Percentiles rank a stretch among this genome's conserved stretches.
These are phyloP conservation scores for Parelbella ahira DNA, from an alignment of 2,888 invertebrate species.

Conservation along the genomic window DNA sequence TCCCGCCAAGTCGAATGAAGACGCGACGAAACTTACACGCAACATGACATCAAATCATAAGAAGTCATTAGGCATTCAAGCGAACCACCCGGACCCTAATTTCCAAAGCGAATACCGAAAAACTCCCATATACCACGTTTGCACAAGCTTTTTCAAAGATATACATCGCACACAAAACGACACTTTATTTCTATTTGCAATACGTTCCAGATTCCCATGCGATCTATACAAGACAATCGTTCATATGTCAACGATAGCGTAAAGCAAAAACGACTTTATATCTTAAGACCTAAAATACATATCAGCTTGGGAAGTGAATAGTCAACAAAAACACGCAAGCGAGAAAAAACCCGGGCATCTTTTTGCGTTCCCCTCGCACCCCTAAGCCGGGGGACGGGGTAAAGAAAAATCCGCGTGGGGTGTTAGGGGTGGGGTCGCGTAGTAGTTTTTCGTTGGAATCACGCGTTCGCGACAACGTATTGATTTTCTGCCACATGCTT, in stretches of 20 bases:
- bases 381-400: conserved; percentile 62
- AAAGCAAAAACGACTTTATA: background rate
- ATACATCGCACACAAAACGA: no score
- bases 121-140: conserved; percentile 63
- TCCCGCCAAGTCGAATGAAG: conserved; percentile 56
- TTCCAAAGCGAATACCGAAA: conserved; percentile 55
- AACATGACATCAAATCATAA: conserved; percentile 77
- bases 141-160: conserved; percentile 54
- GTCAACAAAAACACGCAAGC: conserved; percentile 71
- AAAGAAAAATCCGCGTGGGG: conserved; percentile 60
- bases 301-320: conserved; percentile 34
- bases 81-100: conserved; percentile 61
- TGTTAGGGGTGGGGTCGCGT: conserved; percentile 44
- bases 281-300: background rate
- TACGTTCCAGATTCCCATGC: conserved; percentile 34
- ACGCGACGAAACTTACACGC: conserved; percentile 52
- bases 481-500: conserved; percentile 74
- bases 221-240: conserved; percentile 53
- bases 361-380: conserved; percentile 69
- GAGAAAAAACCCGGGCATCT: conserved; percentile 73
- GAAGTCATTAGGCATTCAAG: conserved; percentile 75
- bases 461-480: conserved; percentile 77
- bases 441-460: conserved; percentile 79
- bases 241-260: conserved; percentile 48
- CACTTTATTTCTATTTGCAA: no score